Base-by-base conservation (phyloP, 1,140 invertebrate genomes). In the Notospermus geniculatus region DNA sequence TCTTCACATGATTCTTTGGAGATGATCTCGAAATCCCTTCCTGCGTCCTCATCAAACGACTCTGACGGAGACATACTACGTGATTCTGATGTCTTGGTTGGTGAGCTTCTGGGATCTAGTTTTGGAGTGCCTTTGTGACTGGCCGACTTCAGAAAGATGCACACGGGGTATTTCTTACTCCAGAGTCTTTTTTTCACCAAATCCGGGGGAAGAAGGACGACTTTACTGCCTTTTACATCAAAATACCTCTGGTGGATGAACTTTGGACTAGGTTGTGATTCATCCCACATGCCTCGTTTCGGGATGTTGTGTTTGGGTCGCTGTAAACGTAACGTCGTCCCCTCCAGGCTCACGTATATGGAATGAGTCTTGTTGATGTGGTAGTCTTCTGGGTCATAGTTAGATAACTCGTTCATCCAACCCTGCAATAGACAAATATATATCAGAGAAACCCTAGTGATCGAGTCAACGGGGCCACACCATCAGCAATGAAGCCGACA, bases 131-230 rank as follows among this genome's bases (percentile, higher is more conserved):
- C n/a, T 50, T 23, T 27, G 46, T 50, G 4, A 9, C 9, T 27
- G n/a, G 5, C 46, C 5, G 46, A 50, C n/a, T 50, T 19, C 5
- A 50, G n/a, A 23, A 7, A 23, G 45, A 94, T 84, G 74, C 89
- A 90, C 68, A 95, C 91, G 1, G 91, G 92, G 81, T 93, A 95
- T 75, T 94, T 94, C 80, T 93, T 93, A 77, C 90, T 93, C 92
- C 91, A 95, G 61, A 90, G 84, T 53, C 78, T 72, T 82, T 88
- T 89, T 60, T 85, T 87, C 5, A 90, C 87, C 1, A 95, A 83
- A 56, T 89, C 90, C 41, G 85, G 81, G 0, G 92, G 92, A 29
- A 90, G 73, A 43, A 95, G 80, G 62, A 86, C 71, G 1, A 82
- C 72, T 11, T 65, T 64, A 25, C 90, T 88, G 13, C 86, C 87